Percentiles rank a stretch among this genome's conserved stretches.
These are phyloP conservation scores for Nipponacmea schrenckii DNA, from an alignment of 2,888 invertebrate genomes.

Conservation along the genomic window DNA sequence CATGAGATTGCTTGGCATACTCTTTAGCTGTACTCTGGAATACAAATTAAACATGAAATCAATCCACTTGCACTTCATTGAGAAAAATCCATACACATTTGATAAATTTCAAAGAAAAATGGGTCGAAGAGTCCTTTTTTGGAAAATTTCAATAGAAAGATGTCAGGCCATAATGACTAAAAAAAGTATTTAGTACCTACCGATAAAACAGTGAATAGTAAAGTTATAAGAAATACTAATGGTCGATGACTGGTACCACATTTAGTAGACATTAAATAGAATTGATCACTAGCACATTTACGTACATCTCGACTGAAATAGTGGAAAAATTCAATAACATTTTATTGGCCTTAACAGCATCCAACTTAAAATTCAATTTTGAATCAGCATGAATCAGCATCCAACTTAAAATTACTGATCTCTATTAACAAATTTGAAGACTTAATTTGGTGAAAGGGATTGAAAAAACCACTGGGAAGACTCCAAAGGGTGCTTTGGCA, in stretches of 20 bases:
- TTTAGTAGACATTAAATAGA: conserved; percentile 84
- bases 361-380: too few species aligned
- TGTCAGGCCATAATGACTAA: too few species aligned
- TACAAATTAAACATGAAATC: conserved; percentile 25
- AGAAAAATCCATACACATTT: too few species aligned
- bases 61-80: not conserved
- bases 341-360: not conserved
- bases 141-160: too few species aligned
- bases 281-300: conserved; percentile 84
- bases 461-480: too few species aligned
- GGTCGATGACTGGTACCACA: conserved; percentile 76
- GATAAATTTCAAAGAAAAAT: too few species aligned
- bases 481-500: too few species aligned
- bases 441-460: too few species aligned
- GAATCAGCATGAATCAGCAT: too few species aligned
- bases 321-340: not conserved
- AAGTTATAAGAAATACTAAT: conserved; percentile 75
- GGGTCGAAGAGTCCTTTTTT: too few species aligned
- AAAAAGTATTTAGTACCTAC: conserved; percentile 48
- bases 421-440: too few species aligned
- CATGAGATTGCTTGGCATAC: conserved; percentile 80
- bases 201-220: conserved; percentile 74
- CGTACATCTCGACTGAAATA: conserved; percentile 73
- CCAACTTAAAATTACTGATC: too few species aligned
- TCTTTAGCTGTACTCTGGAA: conserved; percentile 76